Evolutionary conservation across 1,140 invertebrate genomes (phyloP).

Genomic region (Drosophila yakuba): DNA sequence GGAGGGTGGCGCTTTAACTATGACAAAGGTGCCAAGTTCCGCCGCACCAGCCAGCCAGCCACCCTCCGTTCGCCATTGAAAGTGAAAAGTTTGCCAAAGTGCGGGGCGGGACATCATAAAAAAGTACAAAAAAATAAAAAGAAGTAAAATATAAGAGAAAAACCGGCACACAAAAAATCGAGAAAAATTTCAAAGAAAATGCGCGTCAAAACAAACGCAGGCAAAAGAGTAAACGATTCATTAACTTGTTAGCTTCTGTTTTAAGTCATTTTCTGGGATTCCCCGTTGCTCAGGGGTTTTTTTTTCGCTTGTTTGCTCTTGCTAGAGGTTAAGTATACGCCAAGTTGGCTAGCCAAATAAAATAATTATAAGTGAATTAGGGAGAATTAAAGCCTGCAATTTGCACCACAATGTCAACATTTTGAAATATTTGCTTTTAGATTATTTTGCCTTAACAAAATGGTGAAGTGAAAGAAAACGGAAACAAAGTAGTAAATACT

Average conservation of each 20-base stretch:
- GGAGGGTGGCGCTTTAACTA: slow-evolving; percentile 20
- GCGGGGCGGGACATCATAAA: slow-evolving; percentile 45
- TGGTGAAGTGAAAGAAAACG: no score
- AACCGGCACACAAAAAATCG: neutral
- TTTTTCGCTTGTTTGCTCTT: neutral
- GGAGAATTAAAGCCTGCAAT: neutral
- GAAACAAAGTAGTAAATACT: no score
- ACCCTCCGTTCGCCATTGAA: slow-evolving; percentile 41
- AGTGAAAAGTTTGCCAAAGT: slow-evolving; percentile 84
- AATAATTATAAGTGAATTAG: slow-evolving; percentile 1
- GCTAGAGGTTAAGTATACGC: slow-evolving; percentile 25
- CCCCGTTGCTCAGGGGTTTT: slow-evolving; percentile 5
- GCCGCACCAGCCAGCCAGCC: slow-evolving; percentile 9
- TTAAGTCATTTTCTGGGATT: slow-evolving; percentile 18
- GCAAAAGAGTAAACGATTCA: slow-evolving; percentile 63
- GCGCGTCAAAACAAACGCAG: slow-evolving; percentile 35
- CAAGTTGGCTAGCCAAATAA: neutral
- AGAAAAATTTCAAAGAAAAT: slow-evolving; percentile 26
- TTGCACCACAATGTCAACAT: neutral
- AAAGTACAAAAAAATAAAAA: slow-evolving; percentile 12
- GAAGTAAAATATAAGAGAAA: slow-evolving; percentile 8
- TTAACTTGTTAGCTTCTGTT: slow-evolving; percentile 67
- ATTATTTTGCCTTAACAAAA: neutral
- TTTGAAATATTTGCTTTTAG: neutral
- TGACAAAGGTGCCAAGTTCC: slow-evolving; percentile 75